phyloP scores from a whole-genome alignment of 2,888 invertebrate species.

The Syritta pipiens region DNA sequence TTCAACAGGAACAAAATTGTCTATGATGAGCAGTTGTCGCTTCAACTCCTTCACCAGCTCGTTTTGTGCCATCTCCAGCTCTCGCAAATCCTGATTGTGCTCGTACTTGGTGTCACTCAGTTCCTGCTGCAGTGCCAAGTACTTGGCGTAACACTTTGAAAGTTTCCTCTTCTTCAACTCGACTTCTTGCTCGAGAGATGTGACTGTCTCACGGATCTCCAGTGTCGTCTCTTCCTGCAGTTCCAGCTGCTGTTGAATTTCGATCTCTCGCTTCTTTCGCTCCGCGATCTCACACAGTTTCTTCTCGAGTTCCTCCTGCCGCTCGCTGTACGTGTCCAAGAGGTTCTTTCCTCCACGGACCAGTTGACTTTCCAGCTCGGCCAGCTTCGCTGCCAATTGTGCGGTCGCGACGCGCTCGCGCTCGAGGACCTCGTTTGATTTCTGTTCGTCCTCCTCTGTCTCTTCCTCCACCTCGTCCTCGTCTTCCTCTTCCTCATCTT shows the following conservation, averaged over 20 bases:
- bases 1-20: conserved; percentile 93
- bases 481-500: conserved; percentile 75
- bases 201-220: conserved; percentile 94
- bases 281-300: conserved; percentile 93
- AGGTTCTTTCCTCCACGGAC: conserved; percentile 97
- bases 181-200: conserved; percentile 96
- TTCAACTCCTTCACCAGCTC: conserved; percentile 95
- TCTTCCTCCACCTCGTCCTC: conserved; percentile 79
- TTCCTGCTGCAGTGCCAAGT: conserved; percentile 86
- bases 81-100: conserved; percentile 94
- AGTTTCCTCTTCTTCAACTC: conserved; percentile 96
- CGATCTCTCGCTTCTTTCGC: conserved; percentile 84
- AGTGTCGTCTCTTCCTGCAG: conserved; percentile 95
- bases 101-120: conserved; percentile 91
- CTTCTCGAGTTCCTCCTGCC: conserved; percentile 93
- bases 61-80: conserved; percentile 93
- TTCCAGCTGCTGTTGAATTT: conserved; percentile 96
- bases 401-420: conserved; percentile 87
- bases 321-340: conserved; percentile 96
- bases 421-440: conserved; percentile 80
- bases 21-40: conserved; percentile 91
- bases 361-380: conserved; percentile 94
- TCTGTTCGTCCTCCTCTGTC: conserved; percentile 75
- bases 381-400: conserved; percentile 88
- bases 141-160: conserved; percentile 92